phyloP scores from a whole-genome alignment of 2,888 invertebrate genomes.

The Lochmaea capreae region DNA sequence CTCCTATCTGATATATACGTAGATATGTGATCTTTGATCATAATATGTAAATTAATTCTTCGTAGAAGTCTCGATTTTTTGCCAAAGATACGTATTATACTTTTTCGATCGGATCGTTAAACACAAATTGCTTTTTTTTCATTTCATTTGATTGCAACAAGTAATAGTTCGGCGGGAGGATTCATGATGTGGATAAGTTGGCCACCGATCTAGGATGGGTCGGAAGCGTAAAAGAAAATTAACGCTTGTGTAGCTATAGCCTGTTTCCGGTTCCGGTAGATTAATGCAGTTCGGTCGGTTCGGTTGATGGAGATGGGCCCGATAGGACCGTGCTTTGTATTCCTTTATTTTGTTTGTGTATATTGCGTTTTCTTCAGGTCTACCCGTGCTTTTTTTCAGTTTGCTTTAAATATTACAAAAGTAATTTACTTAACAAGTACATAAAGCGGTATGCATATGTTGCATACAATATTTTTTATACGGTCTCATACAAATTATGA shows the following conservation, averaged over 20 bases:
- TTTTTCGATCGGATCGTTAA: conserved; percentile 46
- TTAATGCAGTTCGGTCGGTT: conserved; percentile 58
- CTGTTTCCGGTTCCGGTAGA: conserved; percentile 63
- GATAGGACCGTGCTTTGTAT: conserved; percentile 52
- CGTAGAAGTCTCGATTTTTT: conserved; percentile 36
- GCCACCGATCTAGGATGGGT: conserved; percentile 60
- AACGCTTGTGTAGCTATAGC: conserved; percentile 61
- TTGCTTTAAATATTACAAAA: too few species aligned
- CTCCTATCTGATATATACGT: conserved; percentile 29
- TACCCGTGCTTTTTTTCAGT: neutral
- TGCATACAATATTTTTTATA: too few species aligned
- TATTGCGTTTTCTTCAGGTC: neutral
- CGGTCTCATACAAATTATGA: too few species aligned
- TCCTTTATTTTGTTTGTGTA: conserved; percentile 8
- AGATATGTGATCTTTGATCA: conserved; percentile 35
- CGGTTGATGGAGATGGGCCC: conserved; percentile 60
- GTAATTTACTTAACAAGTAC: too few species aligned
- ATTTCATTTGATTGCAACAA: conserved; percentile 47
- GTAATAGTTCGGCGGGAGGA: conserved; percentile 44
- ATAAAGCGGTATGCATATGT: too few species aligned
- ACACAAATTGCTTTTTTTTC: conserved; percentile 48
- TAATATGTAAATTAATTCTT: conserved; percentile 37
- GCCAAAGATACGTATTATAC: conserved; percentile 35
- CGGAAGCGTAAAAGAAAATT: conserved; percentile 57
- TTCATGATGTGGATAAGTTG: conserved; percentile 58